Evolutionary conservation across 2,888 invertebrate species (phyloP).

Genomic region (Blastobasis lacticolella): DNA sequence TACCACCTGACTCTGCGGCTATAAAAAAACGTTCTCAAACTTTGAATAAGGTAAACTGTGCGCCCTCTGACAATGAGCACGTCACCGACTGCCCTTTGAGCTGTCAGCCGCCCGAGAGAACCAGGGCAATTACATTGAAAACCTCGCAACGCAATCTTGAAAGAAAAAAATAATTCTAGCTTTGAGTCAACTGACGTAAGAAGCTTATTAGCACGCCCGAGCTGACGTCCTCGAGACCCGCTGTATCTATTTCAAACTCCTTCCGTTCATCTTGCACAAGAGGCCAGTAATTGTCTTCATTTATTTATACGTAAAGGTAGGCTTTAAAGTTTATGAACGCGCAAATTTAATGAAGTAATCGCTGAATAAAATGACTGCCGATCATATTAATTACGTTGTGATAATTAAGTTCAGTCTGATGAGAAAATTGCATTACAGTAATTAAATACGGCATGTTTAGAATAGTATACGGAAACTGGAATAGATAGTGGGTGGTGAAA

Average conservation of each 20-base stretch:
- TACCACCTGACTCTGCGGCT: slow-evolving; percentile 31
- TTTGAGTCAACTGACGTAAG: slow-evolving; percentile 56
- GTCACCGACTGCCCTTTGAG: slow-evolving; percentile 68
- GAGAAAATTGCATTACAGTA: slow-evolving; percentile 18
- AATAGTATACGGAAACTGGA: slow-evolving; percentile 8
- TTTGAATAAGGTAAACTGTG: slow-evolving; percentile 69
- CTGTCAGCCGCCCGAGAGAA: slow-evolving; percentile 68
- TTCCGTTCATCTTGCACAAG: too few relatives aligned
- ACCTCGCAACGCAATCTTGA: slow-evolving; percentile 62
- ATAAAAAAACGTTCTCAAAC: slow-evolving; percentile 52
- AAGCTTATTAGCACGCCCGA: slow-evolving; percentile 64
- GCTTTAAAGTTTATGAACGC: too few relatives aligned
- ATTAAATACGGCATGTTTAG: neutral
- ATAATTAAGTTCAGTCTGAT: slow-evolving; percentile 22
- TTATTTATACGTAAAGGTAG: too few relatives aligned
- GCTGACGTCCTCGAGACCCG: slow-evolving; percentile 32
- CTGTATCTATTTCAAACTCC: slow-evolving; percentile 9
- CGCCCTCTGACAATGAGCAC: slow-evolving; percentile 69
- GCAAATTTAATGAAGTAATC: too few relatives aligned
- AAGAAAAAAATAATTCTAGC: slow-evolving; percentile 62
- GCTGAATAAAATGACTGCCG: neutral
- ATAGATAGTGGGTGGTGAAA: slow-evolving; percentile 33
- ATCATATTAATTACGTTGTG: slow-evolving; percentile 23
- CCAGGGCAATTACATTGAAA: slow-evolving; percentile 73
- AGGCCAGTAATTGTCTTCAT: too few relatives aligned